Evolutionary conservation across 2,113 vertebrate species (phyloP).

Genomic region (Mus pahari): DNA sequence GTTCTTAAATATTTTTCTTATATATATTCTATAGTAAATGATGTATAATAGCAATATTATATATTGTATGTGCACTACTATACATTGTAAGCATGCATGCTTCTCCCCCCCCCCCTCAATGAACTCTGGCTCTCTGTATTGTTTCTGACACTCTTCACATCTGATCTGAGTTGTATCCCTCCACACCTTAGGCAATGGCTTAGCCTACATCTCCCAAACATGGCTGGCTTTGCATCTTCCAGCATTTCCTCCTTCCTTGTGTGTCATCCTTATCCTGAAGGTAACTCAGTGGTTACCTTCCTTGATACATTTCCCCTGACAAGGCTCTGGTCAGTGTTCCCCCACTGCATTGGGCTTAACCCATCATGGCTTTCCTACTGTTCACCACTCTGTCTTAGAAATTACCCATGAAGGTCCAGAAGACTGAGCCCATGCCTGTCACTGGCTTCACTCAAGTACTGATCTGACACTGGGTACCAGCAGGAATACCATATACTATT

Average conservation of each 20-base stretch:
- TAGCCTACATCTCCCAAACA: not conserved
- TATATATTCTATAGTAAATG: not conserved
- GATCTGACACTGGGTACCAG: not conserved
- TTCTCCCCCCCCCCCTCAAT: not conserved
- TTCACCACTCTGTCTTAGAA: not conserved
- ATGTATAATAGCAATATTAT: not conserved
- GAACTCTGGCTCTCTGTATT: not conserved
- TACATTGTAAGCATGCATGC: too few species aligned
- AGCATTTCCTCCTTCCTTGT: too few species aligned
- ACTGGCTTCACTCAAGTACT: not conserved
- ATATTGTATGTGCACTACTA: not conserved
- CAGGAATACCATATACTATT: not conserved
- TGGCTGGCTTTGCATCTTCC: not conserved
- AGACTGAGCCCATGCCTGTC: not conserved
- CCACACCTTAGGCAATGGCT: not conserved
- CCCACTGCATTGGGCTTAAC: not conserved
- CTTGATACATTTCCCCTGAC: not conserved
- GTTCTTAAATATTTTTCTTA: not conserved
- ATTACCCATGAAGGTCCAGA: not conserved
- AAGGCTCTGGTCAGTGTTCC: not conserved
- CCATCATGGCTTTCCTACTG: not conserved
- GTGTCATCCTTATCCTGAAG: too few species aligned
- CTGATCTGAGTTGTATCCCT: not conserved
- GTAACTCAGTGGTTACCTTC: not conserved
- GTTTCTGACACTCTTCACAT: not conserved